Evolutionary conservation across 1,140 invertebrate species (phyloP).

Genomic region (Sitophilus oryzae): DNA sequence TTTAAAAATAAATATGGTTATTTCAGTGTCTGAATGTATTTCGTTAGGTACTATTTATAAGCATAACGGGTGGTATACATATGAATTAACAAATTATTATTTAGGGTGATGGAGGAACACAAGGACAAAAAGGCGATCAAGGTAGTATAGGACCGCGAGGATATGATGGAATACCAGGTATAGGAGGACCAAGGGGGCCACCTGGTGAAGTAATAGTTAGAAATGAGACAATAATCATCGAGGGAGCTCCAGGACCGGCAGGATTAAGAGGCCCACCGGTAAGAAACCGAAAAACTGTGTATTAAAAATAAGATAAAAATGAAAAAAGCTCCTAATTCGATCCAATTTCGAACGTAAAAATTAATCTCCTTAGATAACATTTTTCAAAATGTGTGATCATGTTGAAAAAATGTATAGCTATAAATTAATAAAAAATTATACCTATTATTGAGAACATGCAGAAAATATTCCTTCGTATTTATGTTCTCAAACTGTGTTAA

Average conservation of each 20-base stretch:
- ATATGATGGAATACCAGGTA: background rate
- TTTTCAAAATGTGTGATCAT: no score
- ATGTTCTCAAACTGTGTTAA: no score
- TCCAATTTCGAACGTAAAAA: no score
- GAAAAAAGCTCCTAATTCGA: no score
- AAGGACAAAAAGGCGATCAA: background rate
- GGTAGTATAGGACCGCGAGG: conserved; percentile 1
- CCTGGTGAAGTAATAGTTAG: background rate
- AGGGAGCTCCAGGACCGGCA: background rate
- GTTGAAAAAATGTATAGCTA: no score
- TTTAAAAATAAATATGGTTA: background rate
- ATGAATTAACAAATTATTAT: background rate
- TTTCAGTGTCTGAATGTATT: background rate
- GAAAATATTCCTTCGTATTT: no score
- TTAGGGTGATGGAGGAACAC: background rate
- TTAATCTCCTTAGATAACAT: no score
- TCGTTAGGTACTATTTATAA: no score
- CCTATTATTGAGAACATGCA: no score
- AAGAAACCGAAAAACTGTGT: background rate
- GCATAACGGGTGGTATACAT: no score
- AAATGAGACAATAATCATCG: background rate
- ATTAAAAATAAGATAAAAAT: background rate
- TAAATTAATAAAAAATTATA: no score
- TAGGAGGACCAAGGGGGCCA: background rate
- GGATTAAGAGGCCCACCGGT: conserved; percentile 5